Conservation (phyloP, 2,113 vertebrate genomes). For the Eolophus roseicapilla region DNA sequence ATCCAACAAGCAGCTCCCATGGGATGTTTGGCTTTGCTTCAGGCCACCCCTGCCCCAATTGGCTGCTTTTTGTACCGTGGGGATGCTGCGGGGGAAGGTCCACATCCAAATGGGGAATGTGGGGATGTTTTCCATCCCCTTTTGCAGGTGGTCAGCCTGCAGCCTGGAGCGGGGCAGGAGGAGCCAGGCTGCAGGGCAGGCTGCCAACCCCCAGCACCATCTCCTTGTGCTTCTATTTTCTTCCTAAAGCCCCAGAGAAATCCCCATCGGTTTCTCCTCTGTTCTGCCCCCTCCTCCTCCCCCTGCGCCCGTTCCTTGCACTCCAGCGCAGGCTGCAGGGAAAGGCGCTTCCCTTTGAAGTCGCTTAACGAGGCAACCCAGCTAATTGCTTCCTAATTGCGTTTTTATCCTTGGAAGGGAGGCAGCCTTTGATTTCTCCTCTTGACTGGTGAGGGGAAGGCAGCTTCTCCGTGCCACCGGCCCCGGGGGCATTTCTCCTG, state of each 20-base stretch:
- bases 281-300: not conserved
- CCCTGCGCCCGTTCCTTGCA: not conserved
- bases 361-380: constrained; percentile 63
- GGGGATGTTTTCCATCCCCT: not conserved
- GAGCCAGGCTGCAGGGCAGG: not conserved
- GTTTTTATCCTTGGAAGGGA: constrained; percentile 60
- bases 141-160: not conserved
- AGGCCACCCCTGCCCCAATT: not conserved
- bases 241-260: constrained; percentile 1
- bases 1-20: not conserved
- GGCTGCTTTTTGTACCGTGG: not conserved
- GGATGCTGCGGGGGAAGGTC: not conserved
- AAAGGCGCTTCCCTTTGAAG: constrained; percentile 66
- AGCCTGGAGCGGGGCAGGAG: not conserved
- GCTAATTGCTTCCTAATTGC: constrained; percentile 74
- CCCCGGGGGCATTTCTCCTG: not conserved
- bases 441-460: constrained; percentile 9
- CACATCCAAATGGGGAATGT: not conserved
- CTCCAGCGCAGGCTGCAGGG: constrained; percentile 3
- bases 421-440: constrained; percentile 67
- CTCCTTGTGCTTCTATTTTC: not conserved
- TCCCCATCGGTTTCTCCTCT: not conserved
- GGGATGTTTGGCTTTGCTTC: not conserved
- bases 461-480: not conserved
- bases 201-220: not conserved